Conservation (phyloP, 2,797 vertebrate genomes). For the Tinamus major region DNA sequence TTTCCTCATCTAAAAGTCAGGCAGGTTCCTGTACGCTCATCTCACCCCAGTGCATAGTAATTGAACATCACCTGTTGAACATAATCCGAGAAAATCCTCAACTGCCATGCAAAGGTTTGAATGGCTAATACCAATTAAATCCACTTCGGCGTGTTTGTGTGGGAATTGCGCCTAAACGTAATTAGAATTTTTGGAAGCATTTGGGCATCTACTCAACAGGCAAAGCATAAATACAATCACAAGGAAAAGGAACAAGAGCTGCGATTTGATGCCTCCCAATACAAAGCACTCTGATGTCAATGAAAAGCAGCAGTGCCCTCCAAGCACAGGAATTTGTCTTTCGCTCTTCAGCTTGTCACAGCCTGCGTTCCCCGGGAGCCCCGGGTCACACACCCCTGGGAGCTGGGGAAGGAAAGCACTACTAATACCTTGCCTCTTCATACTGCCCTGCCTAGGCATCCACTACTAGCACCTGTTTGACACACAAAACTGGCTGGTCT, state of each 20-base stretch:
- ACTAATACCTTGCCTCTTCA: neutral
- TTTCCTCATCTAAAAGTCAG: neutral
- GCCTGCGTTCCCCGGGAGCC: neutral
- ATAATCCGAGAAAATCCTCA: neutral
- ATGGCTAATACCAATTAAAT: neutral
- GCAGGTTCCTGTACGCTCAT: neutral
- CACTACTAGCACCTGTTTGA: neutral
- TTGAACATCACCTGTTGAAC: neutral
- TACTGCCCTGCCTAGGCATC: neutral
- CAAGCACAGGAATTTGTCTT: neutral
- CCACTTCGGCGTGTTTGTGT: neutral
- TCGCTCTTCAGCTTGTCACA: neutral
- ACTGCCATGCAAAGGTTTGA: neutral
- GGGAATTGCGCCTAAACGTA: neutral
- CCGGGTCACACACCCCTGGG: neutral
- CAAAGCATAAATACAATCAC: neutral
- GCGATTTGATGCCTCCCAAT: neutral
- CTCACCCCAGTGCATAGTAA: neutral
- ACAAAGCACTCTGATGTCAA: neutral
- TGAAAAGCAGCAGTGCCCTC: neutral
- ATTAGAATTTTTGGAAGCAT: neutral
- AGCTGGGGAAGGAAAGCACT: rapidly evolving
- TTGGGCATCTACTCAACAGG: neutral
- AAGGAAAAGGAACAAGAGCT: neutral
- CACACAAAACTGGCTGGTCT: neutral